These are phyloP conservation scores for Colostygia pectinataria DNA, from an alignment of 2,888 invertebrate genomes.

Conservation along the genomic window DNA sequence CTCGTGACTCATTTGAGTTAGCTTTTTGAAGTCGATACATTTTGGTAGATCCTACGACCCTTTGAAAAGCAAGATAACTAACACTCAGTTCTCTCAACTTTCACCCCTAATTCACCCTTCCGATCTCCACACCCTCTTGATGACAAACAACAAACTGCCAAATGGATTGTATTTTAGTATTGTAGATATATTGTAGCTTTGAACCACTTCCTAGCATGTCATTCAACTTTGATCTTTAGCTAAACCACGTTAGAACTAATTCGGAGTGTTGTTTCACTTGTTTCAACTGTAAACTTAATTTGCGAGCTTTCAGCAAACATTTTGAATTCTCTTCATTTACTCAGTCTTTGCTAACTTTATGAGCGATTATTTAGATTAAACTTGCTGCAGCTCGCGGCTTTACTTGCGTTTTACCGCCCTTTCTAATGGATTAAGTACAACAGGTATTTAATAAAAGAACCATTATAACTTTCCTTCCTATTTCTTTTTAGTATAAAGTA, in stretches of 20 bases:
- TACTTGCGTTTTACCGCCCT: too few relatives aligned
- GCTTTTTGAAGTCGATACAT: too few relatives aligned
- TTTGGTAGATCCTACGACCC: too few relatives aligned
- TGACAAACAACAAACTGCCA: constrained; percentile 17
- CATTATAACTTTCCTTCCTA: too few relatives aligned
- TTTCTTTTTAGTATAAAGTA: too few relatives aligned
- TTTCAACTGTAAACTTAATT: constrained; percentile 25
- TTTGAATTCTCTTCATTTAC: constrained; percentile 20
- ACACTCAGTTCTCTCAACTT: background rate
- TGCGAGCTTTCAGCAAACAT: constrained; percentile 26
- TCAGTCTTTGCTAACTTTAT: constrained; percentile 19
- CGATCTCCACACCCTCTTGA: constrained; percentile 7
- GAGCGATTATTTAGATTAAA: too few relatives aligned
- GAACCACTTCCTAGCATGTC: constrained; percentile 17
- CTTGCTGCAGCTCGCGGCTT: background rate
- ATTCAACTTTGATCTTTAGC: constrained; percentile 27
- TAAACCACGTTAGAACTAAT: constrained; percentile 21
- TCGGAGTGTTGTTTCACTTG: constrained; percentile 20
- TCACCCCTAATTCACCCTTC: constrained; percentile 1
- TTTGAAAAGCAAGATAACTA: too few relatives aligned
- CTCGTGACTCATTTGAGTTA: too few relatives aligned
- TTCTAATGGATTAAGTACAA: too few relatives aligned
- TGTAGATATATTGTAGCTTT: too few relatives aligned
- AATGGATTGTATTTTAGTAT: constrained; percentile 15
- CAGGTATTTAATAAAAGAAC: too few relatives aligned